Percentiles rank a stretch among this genome's conserved stretches.
These are phyloP conservation scores for Xenotilapia leptura DNA, from an alignment of 2,113 vertebrate species.

Conservation along the genomic window DNA sequence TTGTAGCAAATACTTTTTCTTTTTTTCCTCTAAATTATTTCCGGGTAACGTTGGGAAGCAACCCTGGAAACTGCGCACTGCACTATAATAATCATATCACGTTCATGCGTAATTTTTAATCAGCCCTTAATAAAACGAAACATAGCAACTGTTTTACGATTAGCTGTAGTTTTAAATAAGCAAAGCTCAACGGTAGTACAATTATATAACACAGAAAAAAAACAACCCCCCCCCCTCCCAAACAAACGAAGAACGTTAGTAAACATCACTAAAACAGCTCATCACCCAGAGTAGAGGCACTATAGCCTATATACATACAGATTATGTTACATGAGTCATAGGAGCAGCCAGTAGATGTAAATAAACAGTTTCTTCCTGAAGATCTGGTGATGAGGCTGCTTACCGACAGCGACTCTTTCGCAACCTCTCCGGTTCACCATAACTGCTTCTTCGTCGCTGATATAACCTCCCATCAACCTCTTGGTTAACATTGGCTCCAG, in stretches of 20 bases:
- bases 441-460: neutral
- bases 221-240: neutral
- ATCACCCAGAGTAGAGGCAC: neutral
- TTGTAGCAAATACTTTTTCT: neutral
- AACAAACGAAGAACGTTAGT: neutral
- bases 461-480: neutral
- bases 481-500: neutral
- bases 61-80: slow-evolving; percentile 11
- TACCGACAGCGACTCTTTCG: slow-evolving; percentile 5
- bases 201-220: neutral
- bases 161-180: neutral
- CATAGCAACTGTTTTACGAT: no score
- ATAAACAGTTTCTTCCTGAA: neutral
- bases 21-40: slow-evolving; percentile 1
- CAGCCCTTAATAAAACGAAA: neutral
- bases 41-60: slow-evolving; percentile 15
- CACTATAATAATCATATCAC: neutral
- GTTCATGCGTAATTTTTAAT: neutral
- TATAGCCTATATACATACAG: neutral
- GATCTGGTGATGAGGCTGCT: neutral
- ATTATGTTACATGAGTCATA: neutral
- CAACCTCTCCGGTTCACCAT: neutral
- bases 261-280: neutral
- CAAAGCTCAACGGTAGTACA: rapidly evolving
- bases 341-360: neutral